Base-by-base conservation (phyloP, 1,140 invertebrate species). In the Eulimnadia texana region DNA sequence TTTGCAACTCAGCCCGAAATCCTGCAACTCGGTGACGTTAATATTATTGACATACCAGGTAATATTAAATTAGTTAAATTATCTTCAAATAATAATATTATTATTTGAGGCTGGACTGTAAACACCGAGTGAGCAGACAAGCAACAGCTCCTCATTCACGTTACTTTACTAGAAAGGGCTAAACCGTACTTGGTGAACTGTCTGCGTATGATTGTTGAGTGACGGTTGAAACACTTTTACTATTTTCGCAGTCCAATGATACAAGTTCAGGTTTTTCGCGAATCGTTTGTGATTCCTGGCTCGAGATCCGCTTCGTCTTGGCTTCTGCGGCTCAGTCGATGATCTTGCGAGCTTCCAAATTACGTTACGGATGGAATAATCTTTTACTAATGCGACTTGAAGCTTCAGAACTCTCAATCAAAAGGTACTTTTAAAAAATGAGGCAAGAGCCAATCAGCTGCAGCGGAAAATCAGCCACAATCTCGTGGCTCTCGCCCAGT, bases 121-220 rank as follows among this genome's bases (percentile, higher is more conserved):
- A 85, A 68, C 73, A 79, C 61, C 80, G 84, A 2, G 70, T 93
- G 11, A 93, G 90, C 64, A 76, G 80, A n/a, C 2, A 85, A 85
- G 67, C 93, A 98, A 76, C 90, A 94, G 72, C 66, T 98, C 47
- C 72, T 98, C 9, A 81, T 83, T 62, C 97, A 90, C 75, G 81
- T 95, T 83, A 89, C 90, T 2, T 76, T 97, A 13, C 73, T 98
- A 61, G 93, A 97, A 76, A 98, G 93, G 0, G 93, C 88, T 28
- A 97, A 97, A 72, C 89, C 92, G 0, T 97, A 94, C 73, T 76
- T 98, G 64, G 85, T 95, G 63, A 95, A 93, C 71, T 86, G 85
- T 3, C 82, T 95, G 70, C 75, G 91, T 62, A 85, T 95, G 78
- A 92, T 93, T 52, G 90, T n/a, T n/a, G n/a, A n/a, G n/a, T n/a